Evolutionary conservation across 2,113 vertebrate species (phyloP), one percentile per base, ranked within the genome.

Genomic region (Pelecanoides urinatrix): DNA sequence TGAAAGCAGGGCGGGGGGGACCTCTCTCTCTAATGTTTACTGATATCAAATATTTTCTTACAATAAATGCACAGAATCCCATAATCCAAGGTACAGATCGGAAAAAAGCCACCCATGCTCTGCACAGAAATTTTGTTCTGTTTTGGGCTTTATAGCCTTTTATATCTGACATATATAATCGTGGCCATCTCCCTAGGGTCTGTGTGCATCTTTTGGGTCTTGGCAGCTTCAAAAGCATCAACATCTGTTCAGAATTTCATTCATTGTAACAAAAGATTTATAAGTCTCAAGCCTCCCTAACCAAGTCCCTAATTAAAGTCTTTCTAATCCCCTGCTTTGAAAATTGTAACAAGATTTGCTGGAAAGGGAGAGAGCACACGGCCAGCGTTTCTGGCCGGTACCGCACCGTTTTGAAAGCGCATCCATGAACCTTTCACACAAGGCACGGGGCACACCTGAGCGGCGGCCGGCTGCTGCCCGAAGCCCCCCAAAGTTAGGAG

Each of bases 191-290:
- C 68, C 59, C 88, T 44, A 45, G 75, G 75, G 61, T 81, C 86
- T 81, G 27, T 2, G 6, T 34, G 7, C 75, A 84, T 90, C 88
- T 56, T 92, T 63, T 66, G 85, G 65, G 56, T 66, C 34, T 71
- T 93, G 88, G 88, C 88, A 86, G 75, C 82, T 88, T 88, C 93
- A 92, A 79, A 96, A 88, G 42, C 71, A 34, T 62, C 65, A 86
- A 77, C 95, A 91, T 92, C 96, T 95, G 94, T 81, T 96, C 61
- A 65, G 88, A 71, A 86, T 96, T 95, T 97, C 40, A 42, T 75
- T 80, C 52, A 49, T 40, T 81, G 86, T 87, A 96, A 96, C 75
- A 78, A 68, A 84, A 86, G 79, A 26, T 92, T 93, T 91, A 65
- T 80, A 91, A 80, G 86, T 74, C 88, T 88, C 86, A 44, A 95